Base-by-base conservation (phyloP, 2,888 invertebrate genomes). In the Alloscopus bannaensis region DNA sequence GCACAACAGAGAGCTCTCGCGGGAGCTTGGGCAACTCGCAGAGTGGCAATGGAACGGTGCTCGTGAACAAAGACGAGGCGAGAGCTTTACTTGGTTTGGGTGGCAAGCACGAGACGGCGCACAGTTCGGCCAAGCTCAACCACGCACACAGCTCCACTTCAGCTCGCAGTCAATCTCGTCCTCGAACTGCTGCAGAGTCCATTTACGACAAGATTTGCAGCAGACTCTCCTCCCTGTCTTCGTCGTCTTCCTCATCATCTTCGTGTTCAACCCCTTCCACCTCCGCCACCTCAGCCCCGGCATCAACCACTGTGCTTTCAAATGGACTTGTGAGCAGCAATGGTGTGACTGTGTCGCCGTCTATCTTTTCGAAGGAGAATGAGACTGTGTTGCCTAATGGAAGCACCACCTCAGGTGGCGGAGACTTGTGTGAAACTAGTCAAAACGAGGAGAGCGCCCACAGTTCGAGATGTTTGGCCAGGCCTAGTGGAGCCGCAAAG, bases 161-260 rank as follows among this genome's bases (percentile, higher is more conserved):
- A n/a, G n/a, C n/a, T n/a, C 20, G 20, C 8, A 50, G 11, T 11
- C 50, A 50, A 50, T 11, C 50, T 13, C 18, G 16, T 18, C 11
- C 50, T 36, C 6, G 13, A 36, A 55, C 65, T 18, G 71, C 78
- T 4, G 78, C 78, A 13, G 78, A 78, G 59, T 78, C 78, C 0
- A 78, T 78, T 24, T 78, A 78, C 26, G 78, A 78, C 47, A 78
- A 78, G 18, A 78, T 78, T 47, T 78, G 78, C 28, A 55, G 60
- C 29, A 3, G 78, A 13, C 64, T 78, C 11, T 70, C 70, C 11
- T 64, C 68, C 29, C 70, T 77, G 24, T 75, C 75, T 16, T 31
- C 26, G 1, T 68, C 76, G 13, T 59, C 60, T 6, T 68, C 68
- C 0, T 47, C 66, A 2, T 45, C 66, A 24, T 22, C 28, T 2